Evolutionary conservation across 2,113 vertebrate genomes (phyloP).

Genomic region (Emydocephalus ijimae): DNA sequence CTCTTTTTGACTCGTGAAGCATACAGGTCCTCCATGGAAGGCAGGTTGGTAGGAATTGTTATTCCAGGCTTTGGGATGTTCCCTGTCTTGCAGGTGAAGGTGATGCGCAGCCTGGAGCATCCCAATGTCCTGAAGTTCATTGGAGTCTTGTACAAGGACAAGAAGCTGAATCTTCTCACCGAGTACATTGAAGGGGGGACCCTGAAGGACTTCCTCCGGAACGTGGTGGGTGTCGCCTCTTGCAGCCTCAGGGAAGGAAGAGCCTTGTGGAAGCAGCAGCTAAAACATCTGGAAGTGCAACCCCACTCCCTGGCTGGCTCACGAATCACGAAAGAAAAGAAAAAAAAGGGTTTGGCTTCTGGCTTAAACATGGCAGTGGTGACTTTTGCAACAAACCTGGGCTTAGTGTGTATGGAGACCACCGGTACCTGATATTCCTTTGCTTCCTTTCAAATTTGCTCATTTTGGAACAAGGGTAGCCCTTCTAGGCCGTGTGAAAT

Average conservation of each 20-base stretch:
- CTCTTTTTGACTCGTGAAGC: too few species aligned
- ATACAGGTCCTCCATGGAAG: too few species aligned
- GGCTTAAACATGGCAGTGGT: not conserved
- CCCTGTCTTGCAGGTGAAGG: conserved; percentile 82
- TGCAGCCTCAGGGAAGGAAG: not conserved
- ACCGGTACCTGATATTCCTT: not conserved
- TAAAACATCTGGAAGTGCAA: not conserved
- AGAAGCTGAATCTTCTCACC: conserved; percentile 91
- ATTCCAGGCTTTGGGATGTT: not conserved
- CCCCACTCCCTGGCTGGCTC: not conserved
- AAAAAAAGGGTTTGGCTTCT: not conserved
- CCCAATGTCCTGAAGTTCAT: conserved; percentile 94
- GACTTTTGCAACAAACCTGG: not conserved
- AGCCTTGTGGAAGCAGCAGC: not conserved
- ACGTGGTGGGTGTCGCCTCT: conserved; percentile 72
- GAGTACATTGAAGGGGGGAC: conserved; percentile 97
- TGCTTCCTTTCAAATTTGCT: not conserved
- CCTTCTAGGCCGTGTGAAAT: not conserved
- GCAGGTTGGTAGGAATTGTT: too few species aligned
- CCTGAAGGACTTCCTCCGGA: conserved; percentile 91
- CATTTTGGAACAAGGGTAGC: not conserved
- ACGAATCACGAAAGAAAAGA: not conserved
- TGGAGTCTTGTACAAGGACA: conserved; percentile 95
- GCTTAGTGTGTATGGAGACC: not conserved
- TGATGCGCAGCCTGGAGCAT: conserved; percentile 93